Conservation (phyloP, 2,888 invertebrate genomes). For the Ochropacha duplaris region DNA sequence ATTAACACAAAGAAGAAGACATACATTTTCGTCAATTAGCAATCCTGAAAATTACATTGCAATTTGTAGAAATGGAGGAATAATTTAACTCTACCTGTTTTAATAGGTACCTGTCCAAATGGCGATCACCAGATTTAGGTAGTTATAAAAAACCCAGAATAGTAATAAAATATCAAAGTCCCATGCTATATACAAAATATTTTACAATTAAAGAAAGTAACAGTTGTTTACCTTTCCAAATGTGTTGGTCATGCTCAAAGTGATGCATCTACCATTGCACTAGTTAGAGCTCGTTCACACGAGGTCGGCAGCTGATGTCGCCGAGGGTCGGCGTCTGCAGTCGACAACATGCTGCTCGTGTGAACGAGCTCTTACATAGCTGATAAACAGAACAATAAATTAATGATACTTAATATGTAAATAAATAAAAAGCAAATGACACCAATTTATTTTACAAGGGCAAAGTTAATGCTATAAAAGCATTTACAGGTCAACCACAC, state of each 20-base stretch:
- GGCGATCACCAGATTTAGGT: too few relatives aligned
- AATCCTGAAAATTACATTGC: too few relatives aligned
- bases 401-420: conserved; percentile 25
- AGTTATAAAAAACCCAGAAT: conserved; percentile 10
- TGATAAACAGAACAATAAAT: conserved; percentile 36
- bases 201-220: conserved; percentile 22
- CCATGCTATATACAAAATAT: conserved; percentile 14
- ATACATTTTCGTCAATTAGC: too few relatives aligned
- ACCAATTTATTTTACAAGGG: conserved; percentile 8
- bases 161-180: conserved; percentile 6
- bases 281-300: too few relatives aligned
- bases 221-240: conserved; percentile 47
- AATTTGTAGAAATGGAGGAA: too few relatives aligned
- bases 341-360: too few relatives aligned
- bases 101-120: too few relatives aligned
- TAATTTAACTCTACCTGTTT: too few relatives aligned
- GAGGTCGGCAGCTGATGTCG: too few relatives aligned
- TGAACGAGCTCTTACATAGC: too few relatives aligned
- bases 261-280: conserved; percentile 41
- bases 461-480: background rate
- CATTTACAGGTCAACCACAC: background rate
- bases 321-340: too few relatives aligned
- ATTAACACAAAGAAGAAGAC: too few relatives aligned
- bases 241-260: conserved; percentile 45
- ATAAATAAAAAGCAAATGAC: conserved; percentile 8